phyloP scores from a whole-genome alignment of 2,113 vertebrate species.

The Sinocyclocheilus rhinocerous region DNA sequence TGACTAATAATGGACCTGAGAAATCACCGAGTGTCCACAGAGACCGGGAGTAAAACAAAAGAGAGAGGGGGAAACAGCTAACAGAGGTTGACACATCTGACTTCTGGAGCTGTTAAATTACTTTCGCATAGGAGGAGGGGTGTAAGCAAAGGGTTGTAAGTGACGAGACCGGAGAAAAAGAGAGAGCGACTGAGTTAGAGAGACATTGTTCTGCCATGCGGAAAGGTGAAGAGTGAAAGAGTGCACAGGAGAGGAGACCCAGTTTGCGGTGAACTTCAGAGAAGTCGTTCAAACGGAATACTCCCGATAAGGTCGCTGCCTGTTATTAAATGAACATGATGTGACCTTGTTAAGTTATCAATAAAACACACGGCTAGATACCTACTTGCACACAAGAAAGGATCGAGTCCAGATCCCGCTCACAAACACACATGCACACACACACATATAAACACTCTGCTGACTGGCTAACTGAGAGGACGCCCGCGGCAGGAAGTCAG shows the following conservation, averaged over 20 bases:
- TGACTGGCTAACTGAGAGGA: constrained; percentile 57
- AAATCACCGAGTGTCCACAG: constrained; percentile 52
- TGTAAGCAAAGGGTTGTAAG: constrained; percentile 51
- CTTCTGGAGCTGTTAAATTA: constrained; percentile 10
- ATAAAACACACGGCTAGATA: constrained; percentile 1
- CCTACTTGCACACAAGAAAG: neutral
- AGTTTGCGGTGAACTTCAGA: constrained; percentile 47
- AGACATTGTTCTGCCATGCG: constrained; percentile 73
- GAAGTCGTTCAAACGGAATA: constrained; percentile 8
- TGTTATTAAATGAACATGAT: constrained; percentile 15
- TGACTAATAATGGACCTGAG: constrained; percentile 48
- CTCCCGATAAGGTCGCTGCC: constrained; percentile 26
- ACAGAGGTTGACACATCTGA: constrained; percentile 6
- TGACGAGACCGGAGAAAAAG: constrained; percentile 49
- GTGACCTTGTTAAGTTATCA: constrained; percentile 2
- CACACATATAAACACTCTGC: constrained; percentile 10
- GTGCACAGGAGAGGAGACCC: constrained; percentile 56
- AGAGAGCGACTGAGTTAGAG: constrained; percentile 63
- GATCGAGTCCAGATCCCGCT: constrained; percentile 20
- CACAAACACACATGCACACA: constrained; percentile 5
- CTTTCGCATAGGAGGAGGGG: constrained; percentile 24
- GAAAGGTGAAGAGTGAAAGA: constrained; percentile 69
- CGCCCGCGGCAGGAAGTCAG: constrained; percentile 63
- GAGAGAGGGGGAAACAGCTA: constrained; percentile 1
- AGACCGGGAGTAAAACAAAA: constrained; percentile 19